These are phyloP conservation scores for Latheticus oryzae DNA, from an alignment of 2,888 invertebrate species.

Conservation along the genomic window DNA sequence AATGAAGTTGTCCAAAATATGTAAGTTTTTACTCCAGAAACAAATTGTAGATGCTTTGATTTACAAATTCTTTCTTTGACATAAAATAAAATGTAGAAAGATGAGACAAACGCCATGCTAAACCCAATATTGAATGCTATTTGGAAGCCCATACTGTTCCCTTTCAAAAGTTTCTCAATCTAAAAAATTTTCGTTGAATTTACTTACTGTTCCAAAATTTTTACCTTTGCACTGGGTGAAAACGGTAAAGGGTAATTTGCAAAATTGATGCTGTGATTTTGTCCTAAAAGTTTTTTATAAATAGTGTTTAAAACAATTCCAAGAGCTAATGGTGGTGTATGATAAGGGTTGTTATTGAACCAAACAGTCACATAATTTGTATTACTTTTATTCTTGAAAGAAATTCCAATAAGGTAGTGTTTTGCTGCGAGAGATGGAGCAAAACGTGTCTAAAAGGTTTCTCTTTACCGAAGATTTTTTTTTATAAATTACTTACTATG, in stretches of 20 bases:
- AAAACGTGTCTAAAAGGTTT: conserved; percentile 50
- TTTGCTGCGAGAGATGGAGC: conserved; percentile 55
- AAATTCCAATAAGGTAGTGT: conserved; percentile 70
- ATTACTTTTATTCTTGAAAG: conserved; percentile 60
- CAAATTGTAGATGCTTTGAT: conserved; percentile 78
- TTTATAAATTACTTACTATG: conserved; percentile 46
- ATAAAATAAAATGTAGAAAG: conserved; percentile 73
- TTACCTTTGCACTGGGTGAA: conserved; percentile 69
- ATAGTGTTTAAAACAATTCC: conserved; percentile 74
- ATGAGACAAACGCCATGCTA: conserved; percentile 77
- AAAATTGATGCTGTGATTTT: conserved; percentile 57
- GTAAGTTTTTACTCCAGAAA: conserved; percentile 75
- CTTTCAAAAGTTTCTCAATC: conserved; percentile 33
- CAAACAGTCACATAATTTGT: conserved; percentile 68
- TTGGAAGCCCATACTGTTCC: conserved; percentile 67
- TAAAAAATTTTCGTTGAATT: conserved; percentile 49
- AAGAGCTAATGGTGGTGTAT: conserved; percentile 77
- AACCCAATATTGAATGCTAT: conserved; percentile 77
- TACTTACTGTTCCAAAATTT: conserved; percentile 58
- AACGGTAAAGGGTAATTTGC: conserved; percentile 79
- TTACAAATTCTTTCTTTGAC: conserved; percentile 76
- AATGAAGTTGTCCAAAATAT: conserved; percentile 79
- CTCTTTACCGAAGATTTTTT: background rate
- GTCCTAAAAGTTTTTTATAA: conserved; percentile 62
- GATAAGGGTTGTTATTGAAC: conserved; percentile 85